Evolutionary conservation across 2,797 vertebrate genomes (phyloP), one percentile per base, ranked within the genome.

Genomic region (Acrocephalus scirpaceus): DNA sequence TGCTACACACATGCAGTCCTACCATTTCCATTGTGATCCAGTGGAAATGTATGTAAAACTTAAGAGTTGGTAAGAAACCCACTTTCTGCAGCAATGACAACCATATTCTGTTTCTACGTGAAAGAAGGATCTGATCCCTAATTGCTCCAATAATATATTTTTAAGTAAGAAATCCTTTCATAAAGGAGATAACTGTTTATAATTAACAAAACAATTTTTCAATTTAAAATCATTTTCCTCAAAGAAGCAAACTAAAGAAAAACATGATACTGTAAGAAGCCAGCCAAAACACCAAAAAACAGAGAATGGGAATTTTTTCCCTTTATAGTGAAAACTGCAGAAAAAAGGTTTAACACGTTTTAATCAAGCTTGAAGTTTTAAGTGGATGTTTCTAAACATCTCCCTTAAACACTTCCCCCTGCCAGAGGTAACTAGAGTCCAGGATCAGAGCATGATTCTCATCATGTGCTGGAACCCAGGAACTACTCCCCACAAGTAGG

Each of bases 81-180:
- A n/a, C 19, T n/a, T 90, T 90, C 29, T 72, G 27, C 30, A 86
- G 42, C 53, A 67, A 22, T 21, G n/a, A 64, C 2, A 6, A 72
- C 23, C 0, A 0, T 34, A 32, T 67, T 66, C 57, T 29, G 16
- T 40, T 71, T n/a, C 51, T n/a, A 23, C 34, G 4, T 25, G 42
- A 72, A 45, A 74, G 16, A 77, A 71, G 11, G 14, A 86, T 44
- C 11, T 54, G 34, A 90, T 71, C 15, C 13, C 13, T 80, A 38
- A 71, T 7, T 65, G 26, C 20, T 84, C 58, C 32, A 45, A 23
- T 60, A 81, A 79, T 50, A 5, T 16, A 51, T 73, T 78, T 90
- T 45, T 44, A 56, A 81, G 27, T 40, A 69, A 83, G 20, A 88
- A 84, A 79, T 14, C 4, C 17, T 76, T 92, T 84, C 32, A 51